Percentiles rank a stretch among this genome's conserved stretches.
Conservation (phyloP, 2,888 invertebrate species). For the Agrypnus murinus region DNA sequence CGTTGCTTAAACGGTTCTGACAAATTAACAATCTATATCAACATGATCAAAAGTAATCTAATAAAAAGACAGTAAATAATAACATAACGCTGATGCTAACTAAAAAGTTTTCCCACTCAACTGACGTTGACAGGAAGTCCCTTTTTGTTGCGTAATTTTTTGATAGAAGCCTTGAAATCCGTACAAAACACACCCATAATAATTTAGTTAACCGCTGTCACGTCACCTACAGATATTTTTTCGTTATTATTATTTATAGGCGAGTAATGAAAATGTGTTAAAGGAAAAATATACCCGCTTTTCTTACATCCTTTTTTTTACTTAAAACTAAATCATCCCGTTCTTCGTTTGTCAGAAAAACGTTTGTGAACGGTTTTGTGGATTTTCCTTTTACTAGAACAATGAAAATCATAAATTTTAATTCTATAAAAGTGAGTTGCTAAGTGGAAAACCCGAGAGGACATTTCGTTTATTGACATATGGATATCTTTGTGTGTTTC, state of each 20-base stretch:
- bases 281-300: no score
- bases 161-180: constrained; percentile 3
- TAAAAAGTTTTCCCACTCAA: background rate
- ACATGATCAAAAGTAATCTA: no score
- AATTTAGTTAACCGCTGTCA: constrained; percentile 8
- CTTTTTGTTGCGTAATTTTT: background rate
- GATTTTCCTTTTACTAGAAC: no score
- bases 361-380: background rate
- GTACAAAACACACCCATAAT: constrained; percentile 8
- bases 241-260: constrained; percentile 4
- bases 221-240: constrained; percentile 7
- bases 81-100: background rate
- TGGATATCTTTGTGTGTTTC: constrained; percentile 1
- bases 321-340: background rate
- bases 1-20: no score
- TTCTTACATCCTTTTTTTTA: background rate
- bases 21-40: no score
- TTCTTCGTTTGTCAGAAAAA: background rate
- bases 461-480: constrained; percentile 8
- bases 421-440: constrained; percentile 2
- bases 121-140: constrained; percentile 1
- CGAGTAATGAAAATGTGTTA: constrained; percentile 4
- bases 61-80: background rate
- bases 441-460: constrained; percentile 1
- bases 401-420: constrained; percentile 9